Percentiles rank a stretch among this genome's conserved stretches.
phyloP scores from a whole-genome alignment of 2,797 vertebrate genomes.

The Sandelia bainsii region DNA sequence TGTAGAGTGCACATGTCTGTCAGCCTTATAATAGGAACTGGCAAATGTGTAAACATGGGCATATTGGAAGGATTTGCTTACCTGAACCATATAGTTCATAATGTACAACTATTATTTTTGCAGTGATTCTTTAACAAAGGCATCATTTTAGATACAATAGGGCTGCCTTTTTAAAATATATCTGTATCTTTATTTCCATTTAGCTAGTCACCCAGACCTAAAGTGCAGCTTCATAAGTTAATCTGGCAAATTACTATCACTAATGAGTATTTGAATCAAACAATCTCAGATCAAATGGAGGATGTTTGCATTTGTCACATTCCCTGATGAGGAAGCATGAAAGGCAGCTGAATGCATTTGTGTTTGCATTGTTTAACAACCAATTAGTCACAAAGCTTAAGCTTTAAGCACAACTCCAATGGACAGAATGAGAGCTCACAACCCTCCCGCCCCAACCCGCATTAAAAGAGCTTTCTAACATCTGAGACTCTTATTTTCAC shows the following conservation, averaged over 20 bases:
- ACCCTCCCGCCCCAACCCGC: neutral
- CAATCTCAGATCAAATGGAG: conserved; percentile 58
- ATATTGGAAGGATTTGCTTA: neutral
- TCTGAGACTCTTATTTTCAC: conserved; percentile 5
- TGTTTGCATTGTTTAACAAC: conserved; percentile 57
- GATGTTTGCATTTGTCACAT: conserved; percentile 59
- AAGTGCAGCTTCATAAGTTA: conserved; percentile 35
- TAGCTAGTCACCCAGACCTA: neutral
- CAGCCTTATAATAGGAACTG: no score
- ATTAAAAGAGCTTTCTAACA: conserved; percentile 24
- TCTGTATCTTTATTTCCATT: no score
- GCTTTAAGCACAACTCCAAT: conserved; percentile 50
- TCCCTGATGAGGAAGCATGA: conserved; percentile 54
- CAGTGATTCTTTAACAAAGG: conserved; percentile 14
- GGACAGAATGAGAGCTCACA: conserved; percentile 29
- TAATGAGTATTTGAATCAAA: conserved; percentile 67
- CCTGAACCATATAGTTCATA: conserved; percentile 13
- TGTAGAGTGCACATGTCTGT: no score
- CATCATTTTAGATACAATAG: no score
- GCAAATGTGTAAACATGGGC: no score
- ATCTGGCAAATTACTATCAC: conserved; percentile 49
- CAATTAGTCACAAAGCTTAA: conserved; percentile 64
- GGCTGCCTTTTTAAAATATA: no score
- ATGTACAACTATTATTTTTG: conserved; percentile 13
- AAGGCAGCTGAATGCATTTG: conserved; percentile 54